Evolutionary conservation across 2,888 invertebrate genomes (phyloP).

Genomic region (Danaus chrysippus): DNA sequence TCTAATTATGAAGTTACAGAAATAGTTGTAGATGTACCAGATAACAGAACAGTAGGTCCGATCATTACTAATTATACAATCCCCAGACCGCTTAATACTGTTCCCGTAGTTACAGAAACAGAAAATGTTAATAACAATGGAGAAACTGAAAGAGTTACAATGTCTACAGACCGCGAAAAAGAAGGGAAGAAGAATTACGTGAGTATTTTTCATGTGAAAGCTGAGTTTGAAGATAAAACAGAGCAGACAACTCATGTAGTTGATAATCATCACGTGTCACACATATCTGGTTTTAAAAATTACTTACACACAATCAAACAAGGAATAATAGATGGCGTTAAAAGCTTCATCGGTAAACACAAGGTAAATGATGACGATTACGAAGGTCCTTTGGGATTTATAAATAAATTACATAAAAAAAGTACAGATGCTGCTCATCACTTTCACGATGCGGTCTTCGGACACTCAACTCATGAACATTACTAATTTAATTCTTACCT

Average conservation of each 20-base stretch:
- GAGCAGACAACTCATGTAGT: constrained; percentile 22
- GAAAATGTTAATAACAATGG: constrained; percentile 16
- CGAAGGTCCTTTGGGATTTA: constrained; percentile 29
- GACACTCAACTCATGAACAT: constrained; percentile 18
- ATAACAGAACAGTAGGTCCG: constrained; percentile 42
- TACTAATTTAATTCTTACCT: constrained; percentile 9
- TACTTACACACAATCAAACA: constrained; percentile 42
- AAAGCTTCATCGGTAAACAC: constrained; percentile 40
- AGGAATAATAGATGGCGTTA: constrained; percentile 43
- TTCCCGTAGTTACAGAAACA: constrained; percentile 22
- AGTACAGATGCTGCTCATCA: constrained; percentile 25
- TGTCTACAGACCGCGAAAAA: constrained; percentile 11
- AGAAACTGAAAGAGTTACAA: constrained; percentile 20
- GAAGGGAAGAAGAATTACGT: constrained; percentile 32
- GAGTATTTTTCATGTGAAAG: constrained; percentile 44
- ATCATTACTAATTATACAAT: constrained; percentile 44
- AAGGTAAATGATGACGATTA: constrained; percentile 26
- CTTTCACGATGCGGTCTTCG: constrained; percentile 29
- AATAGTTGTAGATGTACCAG: constrained; percentile 53
- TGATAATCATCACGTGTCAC: constrained; percentile 23
- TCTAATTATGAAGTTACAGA: constrained; percentile 57
- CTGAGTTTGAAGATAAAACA: constrained; percentile 42
- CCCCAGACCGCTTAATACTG: constrained; percentile 42
- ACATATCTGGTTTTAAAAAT: constrained; percentile 41
- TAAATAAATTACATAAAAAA: constrained; percentile 33